Percentiles rank a stretch among this genome's conserved stretches.
These are phyloP conservation scores for Agrotis segetum DNA, from an alignment of 2,888 invertebrate species.

Conservation along the genomic window DNA sequence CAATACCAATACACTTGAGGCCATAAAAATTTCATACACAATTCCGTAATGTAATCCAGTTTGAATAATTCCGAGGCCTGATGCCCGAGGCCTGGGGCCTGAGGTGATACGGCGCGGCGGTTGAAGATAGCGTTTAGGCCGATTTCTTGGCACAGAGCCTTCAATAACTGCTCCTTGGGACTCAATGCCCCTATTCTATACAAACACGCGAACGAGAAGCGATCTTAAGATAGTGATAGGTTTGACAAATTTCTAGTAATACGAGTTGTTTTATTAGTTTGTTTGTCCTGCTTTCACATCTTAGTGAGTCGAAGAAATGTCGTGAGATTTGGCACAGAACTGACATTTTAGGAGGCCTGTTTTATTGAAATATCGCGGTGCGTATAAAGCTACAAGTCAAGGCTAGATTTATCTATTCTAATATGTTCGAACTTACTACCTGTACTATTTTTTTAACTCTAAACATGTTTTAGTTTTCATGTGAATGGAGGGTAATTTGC, in stretches of 20 bases:
- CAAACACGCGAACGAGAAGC: conserved; percentile 27
- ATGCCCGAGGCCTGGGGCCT: conserved; percentile 63
- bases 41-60: conserved; percentile 70
- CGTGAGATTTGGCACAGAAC: conserved; percentile 11
- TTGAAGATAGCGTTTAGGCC: conserved; percentile 79
- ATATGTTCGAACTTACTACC: neutral
- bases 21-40: conserved; percentile 56
- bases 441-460: too few species aligned
- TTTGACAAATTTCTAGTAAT: conserved; percentile 44
- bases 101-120: conserved; percentile 71
- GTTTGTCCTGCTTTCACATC: conserved; percentile 34
- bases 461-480: too few species aligned
- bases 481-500: too few species aligned
- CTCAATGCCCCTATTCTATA: conserved; percentile 63
- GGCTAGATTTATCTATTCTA: neutral
- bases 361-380: conserved; percentile 8
- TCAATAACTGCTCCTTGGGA: conserved; percentile 69
- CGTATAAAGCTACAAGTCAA: neutral
- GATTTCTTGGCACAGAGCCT: conserved; percentile 82
- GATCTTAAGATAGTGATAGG: conserved; percentile 47
- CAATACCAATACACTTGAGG: conserved; percentile 26
- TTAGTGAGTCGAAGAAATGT: conserved; percentile 10
- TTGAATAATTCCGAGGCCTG: conserved; percentile 73
- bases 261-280: conserved; percentile 41
- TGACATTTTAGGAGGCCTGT: neutral